These are phyloP conservation scores for Lycodopsis pacificus DNA, from an alignment of 2,797 vertebrate genomes.

Conservation along the genomic window DNA sequence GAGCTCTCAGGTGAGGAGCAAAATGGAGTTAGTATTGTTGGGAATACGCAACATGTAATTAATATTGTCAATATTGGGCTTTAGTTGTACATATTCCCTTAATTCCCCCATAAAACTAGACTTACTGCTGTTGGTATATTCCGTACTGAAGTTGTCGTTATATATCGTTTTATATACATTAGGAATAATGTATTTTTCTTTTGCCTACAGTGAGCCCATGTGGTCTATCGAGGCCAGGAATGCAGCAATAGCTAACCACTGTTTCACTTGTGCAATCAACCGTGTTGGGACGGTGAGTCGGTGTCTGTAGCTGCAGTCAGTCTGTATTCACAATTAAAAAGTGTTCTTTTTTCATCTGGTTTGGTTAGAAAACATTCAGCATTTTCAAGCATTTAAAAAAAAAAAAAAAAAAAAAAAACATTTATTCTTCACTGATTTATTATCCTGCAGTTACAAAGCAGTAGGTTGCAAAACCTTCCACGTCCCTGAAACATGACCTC, in stretches of 20 bases:
- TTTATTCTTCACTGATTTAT: neutral
- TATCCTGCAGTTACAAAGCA: neutral
- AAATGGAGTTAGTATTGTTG: neutral
- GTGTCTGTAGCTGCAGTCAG: neutral
- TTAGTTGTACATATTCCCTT: neutral
- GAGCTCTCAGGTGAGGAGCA: slow-evolving; percentile 88
- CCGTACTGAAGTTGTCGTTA: neutral
- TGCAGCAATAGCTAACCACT: slow-evolving; percentile 96
- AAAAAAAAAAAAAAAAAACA: no score
- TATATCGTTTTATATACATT: neutral
- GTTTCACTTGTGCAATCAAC: slow-evolving; percentile 97
- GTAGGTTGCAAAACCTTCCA: neutral
- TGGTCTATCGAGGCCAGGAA: slow-evolving; percentile 97
- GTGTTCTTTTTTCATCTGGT: neutral
- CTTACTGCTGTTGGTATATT: neutral
- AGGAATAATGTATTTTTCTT: neutral
- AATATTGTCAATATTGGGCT: neutral
- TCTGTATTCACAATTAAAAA: no score
- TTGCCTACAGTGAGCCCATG: slow-evolving; percentile 89
- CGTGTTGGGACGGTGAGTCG: slow-evolving; percentile 91
- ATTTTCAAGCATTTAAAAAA: neutral
- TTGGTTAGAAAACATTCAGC: neutral
- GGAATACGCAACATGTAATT: neutral
- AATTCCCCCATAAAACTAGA: neutral
- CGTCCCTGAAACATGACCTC: neutral